Conservation (phyloP, 2,113 vertebrate species). For the Eublepharis macularius region DNA sequence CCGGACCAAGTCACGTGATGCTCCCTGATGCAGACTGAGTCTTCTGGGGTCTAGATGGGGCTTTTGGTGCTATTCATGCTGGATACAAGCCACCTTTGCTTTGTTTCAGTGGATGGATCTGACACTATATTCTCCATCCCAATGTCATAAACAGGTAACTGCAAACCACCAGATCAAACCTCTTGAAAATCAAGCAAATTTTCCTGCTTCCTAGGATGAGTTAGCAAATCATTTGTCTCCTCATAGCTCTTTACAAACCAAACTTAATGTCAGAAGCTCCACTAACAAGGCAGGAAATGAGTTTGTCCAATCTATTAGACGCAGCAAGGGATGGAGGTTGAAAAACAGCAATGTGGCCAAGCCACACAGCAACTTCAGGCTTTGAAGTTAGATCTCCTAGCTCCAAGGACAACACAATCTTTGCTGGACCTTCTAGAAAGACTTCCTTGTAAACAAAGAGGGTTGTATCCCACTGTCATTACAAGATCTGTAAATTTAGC, state of each 20-base stretch:
- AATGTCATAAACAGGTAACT: neutral
- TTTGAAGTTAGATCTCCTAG: constrained; percentile 12
- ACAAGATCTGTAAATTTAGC: no score
- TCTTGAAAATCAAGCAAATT: neutral
- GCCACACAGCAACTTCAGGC: neutral
- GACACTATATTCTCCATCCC: neutral
- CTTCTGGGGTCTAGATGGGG: neutral
- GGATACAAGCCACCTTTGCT: no score
- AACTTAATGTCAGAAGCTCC: neutral
- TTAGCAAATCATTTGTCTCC: neutral
- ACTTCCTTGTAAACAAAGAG: neutral
- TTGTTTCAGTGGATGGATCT: neutral
- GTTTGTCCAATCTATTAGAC: neutral
- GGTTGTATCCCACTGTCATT: no score
- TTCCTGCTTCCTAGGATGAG: neutral
- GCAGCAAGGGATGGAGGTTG: neutral
- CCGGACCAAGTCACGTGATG: neutral
- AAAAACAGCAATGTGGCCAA: neutral
- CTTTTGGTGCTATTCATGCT: neutral
- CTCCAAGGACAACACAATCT: constrained; percentile 15
- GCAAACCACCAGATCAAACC: no score
- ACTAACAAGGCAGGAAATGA: neutral
- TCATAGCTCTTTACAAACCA: neutral
- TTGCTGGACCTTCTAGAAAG: constrained; percentile 8
- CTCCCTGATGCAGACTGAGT: neutral